Conservation (phyloP, 2,797 vertebrate species). For the Urocyon cinereoargenteus region DNA sequence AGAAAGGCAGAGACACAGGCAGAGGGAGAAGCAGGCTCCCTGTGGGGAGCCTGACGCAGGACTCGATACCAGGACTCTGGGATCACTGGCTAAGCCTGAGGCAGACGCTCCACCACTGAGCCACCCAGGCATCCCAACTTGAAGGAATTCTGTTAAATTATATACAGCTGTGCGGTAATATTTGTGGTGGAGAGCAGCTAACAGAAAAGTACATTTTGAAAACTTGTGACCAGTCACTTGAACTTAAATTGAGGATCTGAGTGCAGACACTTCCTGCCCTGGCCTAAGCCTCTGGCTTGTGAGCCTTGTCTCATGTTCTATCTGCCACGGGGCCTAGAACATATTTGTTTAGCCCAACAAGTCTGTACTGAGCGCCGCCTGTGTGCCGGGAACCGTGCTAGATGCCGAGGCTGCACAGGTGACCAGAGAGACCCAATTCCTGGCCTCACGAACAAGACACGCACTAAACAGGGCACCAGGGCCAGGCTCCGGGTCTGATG, state of each 20-base stretch:
- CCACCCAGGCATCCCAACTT: not conserved
- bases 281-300: rapidly evolving
- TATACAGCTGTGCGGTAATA: not conserved
- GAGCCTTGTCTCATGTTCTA: rapidly evolving
- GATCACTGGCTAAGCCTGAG: no score
- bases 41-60: no score
- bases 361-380: rapidly evolving
- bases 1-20: no score
- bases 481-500: rapidly evolving
- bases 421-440: not conserved
- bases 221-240: not conserved
- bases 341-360: not conserved
- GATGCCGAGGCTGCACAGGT: not conserved
- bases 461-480: not conserved
- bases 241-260: not conserved
- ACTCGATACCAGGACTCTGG: no score
- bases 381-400: not conserved
- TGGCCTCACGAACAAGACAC: not conserved
- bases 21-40: no score
- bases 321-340: not conserved
- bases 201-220: not conserved
- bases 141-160: not conserved
- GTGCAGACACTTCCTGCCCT: rapidly evolving
- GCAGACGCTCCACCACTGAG: no score
- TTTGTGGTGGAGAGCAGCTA: not conserved